Conservation (phyloP, 2,113 vertebrate species). For the Tringa solitaria region DNA sequence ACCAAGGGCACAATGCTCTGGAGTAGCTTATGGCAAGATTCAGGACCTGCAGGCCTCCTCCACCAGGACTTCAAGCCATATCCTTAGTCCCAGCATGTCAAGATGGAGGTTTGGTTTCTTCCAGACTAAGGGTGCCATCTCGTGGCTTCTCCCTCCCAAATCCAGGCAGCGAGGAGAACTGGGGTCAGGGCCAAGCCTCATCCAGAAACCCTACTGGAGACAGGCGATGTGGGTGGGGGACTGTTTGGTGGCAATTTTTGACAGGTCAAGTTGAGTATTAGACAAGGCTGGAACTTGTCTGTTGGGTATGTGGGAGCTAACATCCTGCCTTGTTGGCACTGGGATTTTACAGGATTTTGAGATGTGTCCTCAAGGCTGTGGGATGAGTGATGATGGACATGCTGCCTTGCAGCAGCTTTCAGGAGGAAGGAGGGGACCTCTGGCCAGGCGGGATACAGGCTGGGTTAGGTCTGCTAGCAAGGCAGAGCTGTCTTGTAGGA, state of each 20-base stretch:
- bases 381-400: background rate
- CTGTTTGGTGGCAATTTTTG: background rate
- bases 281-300: background rate
- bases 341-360: background rate
- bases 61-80: background rate
- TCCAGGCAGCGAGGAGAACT: accelerated
- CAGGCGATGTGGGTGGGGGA: accelerated
- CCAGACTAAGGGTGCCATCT: conserved; percentile 48
- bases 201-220: background rate
- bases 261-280: background rate
- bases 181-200: background rate
- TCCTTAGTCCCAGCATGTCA: background rate
- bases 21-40: background rate
- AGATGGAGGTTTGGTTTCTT: background rate
- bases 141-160: conserved; percentile 33
- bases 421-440: background rate
- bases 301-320: accelerated
- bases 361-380: background rate
- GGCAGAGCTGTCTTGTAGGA: background rate
- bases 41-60: background rate
- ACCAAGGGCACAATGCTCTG: background rate
- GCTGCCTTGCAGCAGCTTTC: background rate
- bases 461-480: background rate
- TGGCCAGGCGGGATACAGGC: accelerated
- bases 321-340: background rate